phyloP scores from a whole-genome alignment of 37 sponge, comb jelly and placozoan genomes.

The Eunapius fragilis region DNA sequence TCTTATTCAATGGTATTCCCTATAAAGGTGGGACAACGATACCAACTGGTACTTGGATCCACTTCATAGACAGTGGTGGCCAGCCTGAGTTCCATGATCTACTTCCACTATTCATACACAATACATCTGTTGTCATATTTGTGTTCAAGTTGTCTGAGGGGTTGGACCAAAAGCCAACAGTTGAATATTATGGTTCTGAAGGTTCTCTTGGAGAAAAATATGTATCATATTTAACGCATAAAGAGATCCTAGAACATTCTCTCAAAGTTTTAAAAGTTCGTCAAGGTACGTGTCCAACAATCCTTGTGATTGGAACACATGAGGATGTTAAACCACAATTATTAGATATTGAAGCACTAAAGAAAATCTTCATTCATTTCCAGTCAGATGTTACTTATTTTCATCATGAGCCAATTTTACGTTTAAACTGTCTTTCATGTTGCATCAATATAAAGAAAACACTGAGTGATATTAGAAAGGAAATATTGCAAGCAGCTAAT shows the following conservation, averaged over 20 bases:
- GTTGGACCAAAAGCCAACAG: not conserved
- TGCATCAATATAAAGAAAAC: not conserved
- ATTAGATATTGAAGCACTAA: not conserved
- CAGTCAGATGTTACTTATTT: not conserved
- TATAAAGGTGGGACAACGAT: too few relatives aligned
- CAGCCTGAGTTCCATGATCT: slow-evolving; percentile 22
- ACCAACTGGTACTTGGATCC: not conserved
- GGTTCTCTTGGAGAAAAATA: not conserved
- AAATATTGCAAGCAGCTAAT: not conserved
- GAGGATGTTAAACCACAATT: not conserved
- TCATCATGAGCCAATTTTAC: not conserved
- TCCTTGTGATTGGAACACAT: not conserved
- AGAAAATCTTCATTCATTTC: not conserved
- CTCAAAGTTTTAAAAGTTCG: not conserved
- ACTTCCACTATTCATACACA: not conserved
- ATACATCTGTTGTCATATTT: slow-evolving; percentile 3
- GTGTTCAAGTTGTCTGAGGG: slow-evolving; percentile 4
- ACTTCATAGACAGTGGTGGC: slow-evolving; percentile 21
- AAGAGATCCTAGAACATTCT: not conserved
- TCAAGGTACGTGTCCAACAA: not conserved
- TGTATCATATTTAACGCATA: not conserved
- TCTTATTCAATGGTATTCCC: too few relatives aligned
- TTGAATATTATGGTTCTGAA: slow-evolving; percentile 8
- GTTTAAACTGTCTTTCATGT: not conserved
- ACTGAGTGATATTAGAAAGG: not conserved